phyloP scores from a whole-genome alignment of 2,113 vertebrate genomes.

The Leptodactylus fuscus region DNA sequence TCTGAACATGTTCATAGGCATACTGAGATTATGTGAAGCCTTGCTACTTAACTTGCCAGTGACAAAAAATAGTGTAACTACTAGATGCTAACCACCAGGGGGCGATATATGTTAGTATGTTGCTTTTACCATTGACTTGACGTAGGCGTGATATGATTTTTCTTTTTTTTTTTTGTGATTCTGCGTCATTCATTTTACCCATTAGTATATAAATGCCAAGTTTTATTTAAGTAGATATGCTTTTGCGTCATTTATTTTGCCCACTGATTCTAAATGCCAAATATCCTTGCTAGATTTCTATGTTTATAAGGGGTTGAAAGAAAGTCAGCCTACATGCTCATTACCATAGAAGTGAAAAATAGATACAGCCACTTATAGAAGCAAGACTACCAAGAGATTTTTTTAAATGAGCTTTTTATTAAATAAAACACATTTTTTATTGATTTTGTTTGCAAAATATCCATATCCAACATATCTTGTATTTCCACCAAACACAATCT shows the following conservation, averaged over 20 bases:
- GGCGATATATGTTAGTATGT: slow-evolving; percentile 22
- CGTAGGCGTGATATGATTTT: slow-evolving; percentile 10
- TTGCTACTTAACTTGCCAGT: not conserved
- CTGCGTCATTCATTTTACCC: slow-evolving; percentile 28
- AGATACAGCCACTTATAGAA: not conserved
- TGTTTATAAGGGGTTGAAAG: too few relatives aligned
- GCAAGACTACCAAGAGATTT: not conserved
- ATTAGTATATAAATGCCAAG: slow-evolving; percentile 12
- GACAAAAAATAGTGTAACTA: not conserved
- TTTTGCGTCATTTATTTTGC: not conserved
- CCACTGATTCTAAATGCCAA: slow-evolving; percentile 5
- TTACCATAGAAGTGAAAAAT: not conserved
- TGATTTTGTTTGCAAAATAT: too few relatives aligned
- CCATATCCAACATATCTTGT: too few relatives aligned
- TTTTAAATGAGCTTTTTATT: not conserved
- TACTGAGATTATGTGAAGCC: too few relatives aligned
- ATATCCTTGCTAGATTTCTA: not conserved
- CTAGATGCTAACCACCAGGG: not conserved
- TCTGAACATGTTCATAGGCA: too few relatives aligned
- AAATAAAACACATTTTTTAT: not conserved
- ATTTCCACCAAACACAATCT: too few relatives aligned
- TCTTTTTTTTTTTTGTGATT: not conserved
- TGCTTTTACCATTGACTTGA: slow-evolving; percentile 8
- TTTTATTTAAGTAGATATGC: not conserved
- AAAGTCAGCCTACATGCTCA: slow-evolving; percentile 9